Evolutionary conservation across 1,140 invertebrate species (phyloP), one percentile per base, ranked within the genome.

Genomic region (Ips typographus): DNA sequence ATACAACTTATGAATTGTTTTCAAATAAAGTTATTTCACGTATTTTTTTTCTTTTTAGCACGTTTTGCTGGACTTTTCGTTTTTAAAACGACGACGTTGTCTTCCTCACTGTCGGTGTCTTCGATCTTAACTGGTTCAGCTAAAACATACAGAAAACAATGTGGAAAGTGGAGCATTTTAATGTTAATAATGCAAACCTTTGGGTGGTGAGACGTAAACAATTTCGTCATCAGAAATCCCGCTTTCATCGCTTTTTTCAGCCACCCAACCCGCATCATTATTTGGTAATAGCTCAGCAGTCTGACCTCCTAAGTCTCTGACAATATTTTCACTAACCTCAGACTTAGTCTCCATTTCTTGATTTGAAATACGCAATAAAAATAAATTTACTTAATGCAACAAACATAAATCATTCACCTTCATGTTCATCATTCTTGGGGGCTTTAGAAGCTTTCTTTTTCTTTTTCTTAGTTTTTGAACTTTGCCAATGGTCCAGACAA

Each of bases 81-180:
- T 47, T 78, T 76, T 44, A 79, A 67, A 38, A 79, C 71, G 3
- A 79, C 57, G n/a, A 74, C 73, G 43, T 70, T 60, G 42, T 80
- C 79, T 74, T 79, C 79, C 72, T 80, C 79, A 70, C 79, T 79
- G 22, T 74, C 75, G 40, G 68, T 63, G 60, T 72, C 69, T 36
- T 42, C 3, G 41, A 73, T 57, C 1, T 49, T 41, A 3, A 65
- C 43, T 3, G 63, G 51, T 37, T 8, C 53, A 55, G 37, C 53
- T 55, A 55, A 2, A 55, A 55, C 7, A 22, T 22, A 22, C 22
- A 22, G 22, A 22, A 22, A 22, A 22, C 22, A 22, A 22, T 22
- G 22, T 22, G 22, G 22, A 22, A 22, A 22, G 22, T 22, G 22
- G 22, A 2, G 2, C 47, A 49, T 49, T 49, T 47, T 47, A 5